A percentile compares a stretch with the other conserved stretches of the same genome.
Conservation (phyloP, 35 echinoderm and acorn worm genomes). For the Ptychodera flava region DNA sequence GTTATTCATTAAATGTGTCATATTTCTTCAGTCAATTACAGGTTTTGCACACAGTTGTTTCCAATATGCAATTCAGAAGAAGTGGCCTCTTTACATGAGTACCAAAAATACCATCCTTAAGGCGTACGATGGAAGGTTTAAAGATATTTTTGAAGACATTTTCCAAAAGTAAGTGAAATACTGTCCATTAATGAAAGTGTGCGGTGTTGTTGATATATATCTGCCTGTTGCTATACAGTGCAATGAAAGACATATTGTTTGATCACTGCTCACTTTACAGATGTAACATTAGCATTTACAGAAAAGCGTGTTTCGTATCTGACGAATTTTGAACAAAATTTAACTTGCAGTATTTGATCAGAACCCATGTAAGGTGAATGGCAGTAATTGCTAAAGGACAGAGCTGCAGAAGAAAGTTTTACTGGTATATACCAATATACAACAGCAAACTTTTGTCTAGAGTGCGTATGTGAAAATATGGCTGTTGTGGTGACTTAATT, state of each 20-base stretch:
- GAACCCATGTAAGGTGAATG: background rate
- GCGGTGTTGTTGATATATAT: too few species aligned
- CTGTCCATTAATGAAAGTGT: too few species aligned
- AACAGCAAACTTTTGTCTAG: too few species aligned
- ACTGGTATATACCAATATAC: too few species aligned
- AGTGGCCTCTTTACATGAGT: conserved; percentile 95
- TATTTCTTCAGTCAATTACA: conserved; percentile 58
- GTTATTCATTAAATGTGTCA: background rate
- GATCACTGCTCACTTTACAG: background rate
- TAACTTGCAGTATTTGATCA: background rate
- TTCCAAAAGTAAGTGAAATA: conserved; percentile 66
- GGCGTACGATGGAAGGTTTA: conserved; percentile 89
- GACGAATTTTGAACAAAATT: background rate
- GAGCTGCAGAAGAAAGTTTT: too few species aligned
- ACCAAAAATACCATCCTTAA: conserved; percentile 98
- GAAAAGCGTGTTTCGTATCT: background rate
- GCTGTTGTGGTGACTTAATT: too few species aligned
- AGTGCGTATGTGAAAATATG: too few species aligned
- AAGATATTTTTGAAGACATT: conserved; percentile 94
- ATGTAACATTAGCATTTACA: background rate
- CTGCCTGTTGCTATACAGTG: too few species aligned
- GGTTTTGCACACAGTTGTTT: conserved; percentile 91
- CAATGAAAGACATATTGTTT: background rate
- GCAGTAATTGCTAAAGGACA: too few species aligned
- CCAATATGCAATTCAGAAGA: conserved; percentile 76